Percentiles rank a stretch among this genome's conserved stretches.
phyloP scores from a whole-genome alignment of 2,888 invertebrate genomes.

The Drosophila infuscata region DNA sequence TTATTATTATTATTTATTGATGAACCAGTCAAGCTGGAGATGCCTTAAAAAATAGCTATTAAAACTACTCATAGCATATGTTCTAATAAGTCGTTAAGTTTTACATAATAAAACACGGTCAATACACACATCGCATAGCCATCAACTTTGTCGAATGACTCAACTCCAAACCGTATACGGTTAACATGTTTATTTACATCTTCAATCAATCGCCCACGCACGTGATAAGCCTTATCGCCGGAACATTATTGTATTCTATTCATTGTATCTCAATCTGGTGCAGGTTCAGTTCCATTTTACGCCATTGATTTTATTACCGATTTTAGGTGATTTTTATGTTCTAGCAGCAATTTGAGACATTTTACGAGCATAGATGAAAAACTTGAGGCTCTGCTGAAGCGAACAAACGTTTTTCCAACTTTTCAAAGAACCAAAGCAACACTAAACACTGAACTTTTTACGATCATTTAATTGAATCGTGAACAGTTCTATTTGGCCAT shows the following conservation, averaged over 20 bases:
- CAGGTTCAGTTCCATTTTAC: slow-evolving; percentile 48
- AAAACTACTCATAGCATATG: background rate
- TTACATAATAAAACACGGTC: background rate
- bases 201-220: slow-evolving; percentile 46
- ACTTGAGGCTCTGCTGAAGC: slow-evolving; percentile 25
- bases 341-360: slow-evolving; percentile 70
- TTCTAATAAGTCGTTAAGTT: background rate
- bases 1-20: slow-evolving; percentile 5
- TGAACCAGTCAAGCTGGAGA: background rate
- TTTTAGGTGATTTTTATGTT: slow-evolving; percentile 80
- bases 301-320: slow-evolving; percentile 67
- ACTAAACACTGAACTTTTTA: slow-evolving; percentile 61
- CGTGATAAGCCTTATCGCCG: slow-evolving; percentile 42
- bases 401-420: slow-evolving; percentile 42
- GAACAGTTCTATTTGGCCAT: slow-evolving; percentile 67
- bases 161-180: background rate
- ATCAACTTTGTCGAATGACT: background rate
- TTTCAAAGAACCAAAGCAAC: slow-evolving; percentile 12
- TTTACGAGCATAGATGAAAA: slow-evolving; percentile 61
- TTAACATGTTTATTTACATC: slow-evolving; percentile 23
- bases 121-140: background rate
- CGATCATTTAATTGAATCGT: slow-evolving; percentile 76
- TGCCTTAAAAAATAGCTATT: background rate
- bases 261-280: slow-evolving; percentile 25
- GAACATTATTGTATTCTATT: slow-evolving; percentile 6